A percentile compares a stretch with the other conserved stretches of the same genome.
Conservation (phyloP, 2,888 invertebrate species). For the Blera fallax region DNA sequence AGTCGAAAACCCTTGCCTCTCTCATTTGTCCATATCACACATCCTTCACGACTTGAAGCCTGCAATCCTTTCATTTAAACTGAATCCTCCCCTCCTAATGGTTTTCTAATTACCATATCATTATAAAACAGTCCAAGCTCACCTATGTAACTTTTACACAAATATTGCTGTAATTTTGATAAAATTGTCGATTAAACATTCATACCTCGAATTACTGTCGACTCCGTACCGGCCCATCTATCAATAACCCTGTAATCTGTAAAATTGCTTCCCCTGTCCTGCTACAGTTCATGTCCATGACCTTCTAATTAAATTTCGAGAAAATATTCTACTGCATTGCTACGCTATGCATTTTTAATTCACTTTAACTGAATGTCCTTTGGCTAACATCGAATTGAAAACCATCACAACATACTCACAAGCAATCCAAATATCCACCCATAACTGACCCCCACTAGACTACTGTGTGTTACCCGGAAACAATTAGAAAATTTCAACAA, state of each 20-base stretch:
- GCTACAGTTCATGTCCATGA: slow-evolving; percentile 36
- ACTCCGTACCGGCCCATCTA: not conserved
- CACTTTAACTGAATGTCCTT: slow-evolving; percentile 45
- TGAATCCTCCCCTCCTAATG: not conserved
- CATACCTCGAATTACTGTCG: slow-evolving; percentile 15
- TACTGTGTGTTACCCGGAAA: slow-evolving; percentile 41
- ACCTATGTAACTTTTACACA: slow-evolving; percentile 7
- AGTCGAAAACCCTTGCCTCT: no score
- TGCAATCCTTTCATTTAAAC: not conserved
- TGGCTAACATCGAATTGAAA: slow-evolving; percentile 30
- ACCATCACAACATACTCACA: slow-evolving; percentile 53
- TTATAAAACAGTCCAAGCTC: slow-evolving; percentile 12
- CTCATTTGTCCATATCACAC: not conserved
- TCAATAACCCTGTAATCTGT: not conserved
- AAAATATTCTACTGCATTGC: slow-evolving; percentile 27
- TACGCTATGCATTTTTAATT: slow-evolving; percentile 56
- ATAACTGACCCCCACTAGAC: not conserved
- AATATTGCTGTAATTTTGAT: slow-evolving; percentile 35
- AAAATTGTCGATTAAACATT: slow-evolving; percentile 40
- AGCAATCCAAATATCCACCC: slow-evolving; percentile 10
- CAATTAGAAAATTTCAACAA: slow-evolving; percentile 64
- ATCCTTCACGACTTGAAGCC: not conserved
- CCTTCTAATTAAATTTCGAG: slow-evolving; percentile 43
- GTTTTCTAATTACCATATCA: slow-evolving; percentile 11
- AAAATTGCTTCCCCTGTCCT: not conserved